These are phyloP conservation scores for Hepsetus odoe DNA, from an alignment of 2,113 vertebrate genomes.

Conservation along the genomic window DNA sequence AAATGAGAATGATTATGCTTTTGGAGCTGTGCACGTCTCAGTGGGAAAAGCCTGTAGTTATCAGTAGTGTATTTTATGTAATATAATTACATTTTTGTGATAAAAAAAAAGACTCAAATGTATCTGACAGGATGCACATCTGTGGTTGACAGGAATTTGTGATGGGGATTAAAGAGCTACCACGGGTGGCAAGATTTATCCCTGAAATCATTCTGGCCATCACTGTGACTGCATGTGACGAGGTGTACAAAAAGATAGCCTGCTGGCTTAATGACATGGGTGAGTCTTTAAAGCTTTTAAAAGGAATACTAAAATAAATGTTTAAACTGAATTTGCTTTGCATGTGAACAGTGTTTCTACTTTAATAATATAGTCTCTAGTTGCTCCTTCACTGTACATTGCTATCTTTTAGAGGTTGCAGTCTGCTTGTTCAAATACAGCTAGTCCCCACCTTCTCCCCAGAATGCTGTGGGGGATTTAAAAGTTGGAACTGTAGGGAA, in stretches of 20 bases:
- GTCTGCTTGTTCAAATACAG: no score
- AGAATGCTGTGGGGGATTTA: no score
- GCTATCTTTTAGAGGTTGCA: no score
- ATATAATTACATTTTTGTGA: neutral
- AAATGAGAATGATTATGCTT: neutral
- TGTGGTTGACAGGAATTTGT: constrained; percentile 84
- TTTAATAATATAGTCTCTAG: no score
- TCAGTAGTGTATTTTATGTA: neutral
- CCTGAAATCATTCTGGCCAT: constrained; percentile 92
- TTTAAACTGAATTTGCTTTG: neutral
- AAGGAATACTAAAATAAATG: neutral
- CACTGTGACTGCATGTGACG: constrained; percentile 90
- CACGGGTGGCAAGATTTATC: constrained; percentile 87
- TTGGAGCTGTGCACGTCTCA: neutral
- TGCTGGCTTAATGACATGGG: constrained; percentile 98
- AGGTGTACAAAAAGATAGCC: constrained; percentile 95
- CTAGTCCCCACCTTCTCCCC: no score
- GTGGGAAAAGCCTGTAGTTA: neutral
- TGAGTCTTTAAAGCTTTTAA: constrained; percentile 59
- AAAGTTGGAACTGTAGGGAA: no score
- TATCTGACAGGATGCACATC: neutral
- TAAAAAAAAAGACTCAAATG: neutral
- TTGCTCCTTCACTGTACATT: no score
- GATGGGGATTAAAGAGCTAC: constrained; percentile 90
- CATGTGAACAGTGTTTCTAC: neutral